Conservation (phyloP, 2,888 invertebrate species). For the Ellobium chinense region DNA sequence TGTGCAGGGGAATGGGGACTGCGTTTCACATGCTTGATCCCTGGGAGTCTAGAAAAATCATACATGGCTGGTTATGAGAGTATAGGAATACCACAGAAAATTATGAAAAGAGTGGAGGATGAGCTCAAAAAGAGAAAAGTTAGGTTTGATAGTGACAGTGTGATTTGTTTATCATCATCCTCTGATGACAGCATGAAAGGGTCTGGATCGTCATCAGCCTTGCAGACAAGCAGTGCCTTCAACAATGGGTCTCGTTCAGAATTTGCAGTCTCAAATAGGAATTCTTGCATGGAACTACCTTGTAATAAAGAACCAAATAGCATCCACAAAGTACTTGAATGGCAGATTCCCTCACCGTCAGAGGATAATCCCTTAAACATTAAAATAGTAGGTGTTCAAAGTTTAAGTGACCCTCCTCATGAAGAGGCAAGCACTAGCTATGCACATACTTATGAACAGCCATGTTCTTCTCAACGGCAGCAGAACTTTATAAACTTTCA, state of each 20-base stretch:
- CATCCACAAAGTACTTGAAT: conserved; percentile 28
- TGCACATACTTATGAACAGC: neutral
- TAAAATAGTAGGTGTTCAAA: conserved; percentile 33
- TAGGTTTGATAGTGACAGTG: neutral
- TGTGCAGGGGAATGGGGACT: neutral
- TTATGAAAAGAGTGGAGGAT: conserved; percentile 10
- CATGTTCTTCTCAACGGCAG: conserved; percentile 10
- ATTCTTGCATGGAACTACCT: neutral
- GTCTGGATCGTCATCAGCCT: neutral
- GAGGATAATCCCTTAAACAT: neutral
- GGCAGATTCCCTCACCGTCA: neutral
- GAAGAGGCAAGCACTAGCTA: neutral
- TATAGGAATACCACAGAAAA: conserved; percentile 18
- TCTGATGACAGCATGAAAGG: neutral
- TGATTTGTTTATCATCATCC: conserved; percentile 15
- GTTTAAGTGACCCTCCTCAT: conserved; percentile 23
- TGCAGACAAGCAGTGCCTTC: neutral
- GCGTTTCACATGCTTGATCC: conserved; percentile 1
- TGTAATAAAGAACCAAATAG: conserved; percentile 8
- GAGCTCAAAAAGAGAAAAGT: neutral
- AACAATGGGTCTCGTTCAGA: neutral
- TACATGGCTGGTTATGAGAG: conserved; percentile 1
- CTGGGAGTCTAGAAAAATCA: neutral
- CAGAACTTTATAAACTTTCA: neutral
- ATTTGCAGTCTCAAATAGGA: neutral